phyloP scores from a whole-genome alignment of 2,113 vertebrate genomes.

The Thryonomys swinderianus region DNA sequence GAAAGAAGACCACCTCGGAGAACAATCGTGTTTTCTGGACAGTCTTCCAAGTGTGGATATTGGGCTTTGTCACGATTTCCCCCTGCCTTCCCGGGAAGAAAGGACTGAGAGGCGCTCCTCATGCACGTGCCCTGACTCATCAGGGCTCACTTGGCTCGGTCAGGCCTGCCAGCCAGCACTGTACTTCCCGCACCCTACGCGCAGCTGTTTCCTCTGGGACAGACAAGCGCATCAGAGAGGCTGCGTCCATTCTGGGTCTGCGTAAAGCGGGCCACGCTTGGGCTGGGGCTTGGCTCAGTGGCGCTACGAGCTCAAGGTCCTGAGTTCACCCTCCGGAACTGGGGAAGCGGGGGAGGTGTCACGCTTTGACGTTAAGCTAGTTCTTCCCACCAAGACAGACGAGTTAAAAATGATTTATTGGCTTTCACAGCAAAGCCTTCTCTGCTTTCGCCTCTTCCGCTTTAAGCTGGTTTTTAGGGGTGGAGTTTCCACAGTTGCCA shows the following conservation, averaged over 20 bases:
- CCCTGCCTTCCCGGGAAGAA: not conserved
- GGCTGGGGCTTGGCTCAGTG: no score
- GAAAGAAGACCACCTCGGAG: not conserved
- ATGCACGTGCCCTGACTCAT: not conserved
- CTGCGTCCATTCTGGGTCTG: not conserved
- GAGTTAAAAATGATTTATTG: not conserved
- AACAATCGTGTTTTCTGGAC: not conserved
- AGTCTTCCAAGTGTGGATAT: not conserved
- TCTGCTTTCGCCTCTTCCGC: not conserved
- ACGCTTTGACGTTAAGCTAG: not conserved
- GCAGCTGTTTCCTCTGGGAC: not conserved
- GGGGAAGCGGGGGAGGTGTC: no score
- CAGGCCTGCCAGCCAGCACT: not conserved
- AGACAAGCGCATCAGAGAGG: not conserved
- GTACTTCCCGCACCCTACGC: not conserved
- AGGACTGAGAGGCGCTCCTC: not conserved
- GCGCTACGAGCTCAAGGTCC: no score
- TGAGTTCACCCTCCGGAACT: no score
- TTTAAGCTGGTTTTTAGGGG: not conserved
- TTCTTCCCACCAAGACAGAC: not conserved
- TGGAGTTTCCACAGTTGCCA: not conserved
- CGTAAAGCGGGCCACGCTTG: not conserved
- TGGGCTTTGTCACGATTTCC: not conserved
- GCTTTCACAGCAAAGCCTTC: not conserved
- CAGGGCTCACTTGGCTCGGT: no score